Evolutionary conservation across 35 echinoderm and acorn worm species (phyloP), one percentile per base, ranked within the genome.

Genomic region (Patiria miniata): DNA sequence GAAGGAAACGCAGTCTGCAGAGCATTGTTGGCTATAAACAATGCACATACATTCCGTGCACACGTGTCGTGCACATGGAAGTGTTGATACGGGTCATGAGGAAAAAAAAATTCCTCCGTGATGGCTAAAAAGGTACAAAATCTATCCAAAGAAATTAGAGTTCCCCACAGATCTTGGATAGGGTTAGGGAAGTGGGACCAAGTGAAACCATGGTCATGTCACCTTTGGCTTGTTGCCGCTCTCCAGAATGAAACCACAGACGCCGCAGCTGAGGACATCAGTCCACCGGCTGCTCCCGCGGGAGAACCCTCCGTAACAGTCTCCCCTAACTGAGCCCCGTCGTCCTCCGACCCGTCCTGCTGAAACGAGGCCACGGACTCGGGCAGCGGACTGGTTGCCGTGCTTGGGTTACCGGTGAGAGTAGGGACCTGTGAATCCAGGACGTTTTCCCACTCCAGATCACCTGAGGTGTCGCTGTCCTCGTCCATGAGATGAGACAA

Each of bases 361-460:
- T 73, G 65, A 34, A 73, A 73, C 10, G 65, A 73, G 7, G 65
- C 65, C 65, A 73, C 26, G 1, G 65, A 73, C n/a, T 90, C 80
- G 17, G 51, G 76, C 38, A 68, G 81, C 16, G 61, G 65, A 52
- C 39, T 83, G 30, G 69, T 82, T 53, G 81, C 23, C 15, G 39
- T 58, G 39, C 83, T 54, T 52, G 36, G 44, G 80, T 82, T 82
- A 14, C 54, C 29, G 37, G 50, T 10, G 12, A 58, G 82, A 60
- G 57, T 23, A 14, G 82, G 51, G 0, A 84, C 54, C 22, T 59
- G 82, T 5, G 82, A 53, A 28, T 53, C 82, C 37, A 59, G 53
- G 30, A 94, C 92, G 2, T 82, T 86, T 77, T 94, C 92, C 92
- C 92, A 94, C 36, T 94, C 92, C 55, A 90, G 86, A 34, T 93